These are phyloP conservation scores for Cuniculus paca DNA, from an alignment of 2,797 vertebrate species.

Conservation along the genomic window DNA sequence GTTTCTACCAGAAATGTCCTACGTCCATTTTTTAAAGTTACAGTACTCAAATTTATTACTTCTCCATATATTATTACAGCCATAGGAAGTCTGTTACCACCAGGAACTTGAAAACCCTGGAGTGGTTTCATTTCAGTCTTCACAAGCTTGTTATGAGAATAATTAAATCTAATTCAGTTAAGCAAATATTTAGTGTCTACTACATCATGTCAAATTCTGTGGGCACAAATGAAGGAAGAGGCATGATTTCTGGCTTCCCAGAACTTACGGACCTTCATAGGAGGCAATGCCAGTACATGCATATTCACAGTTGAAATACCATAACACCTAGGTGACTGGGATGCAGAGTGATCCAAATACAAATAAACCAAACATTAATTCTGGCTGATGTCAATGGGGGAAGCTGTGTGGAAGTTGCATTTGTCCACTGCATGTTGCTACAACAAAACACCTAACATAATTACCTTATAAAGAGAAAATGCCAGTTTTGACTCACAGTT, in stretches of 20 bases:
- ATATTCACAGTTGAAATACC: not conserved
- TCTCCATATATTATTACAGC: not conserved
- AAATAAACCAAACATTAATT: not conserved
- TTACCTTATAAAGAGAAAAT: not conserved
- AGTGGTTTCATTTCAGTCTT: not conserved
- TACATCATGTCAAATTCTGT: not conserved
- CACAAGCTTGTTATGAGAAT: not conserved
- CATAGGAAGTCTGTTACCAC: not conserved
- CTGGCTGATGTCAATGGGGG: not conserved
- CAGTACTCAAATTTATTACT: not conserved
- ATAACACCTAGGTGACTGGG: not conserved
- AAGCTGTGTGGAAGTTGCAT: not conserved
- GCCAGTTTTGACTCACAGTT: not conserved
- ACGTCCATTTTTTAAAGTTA: not conserved
- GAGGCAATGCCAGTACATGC: not conserved
- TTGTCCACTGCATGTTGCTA: not conserved
- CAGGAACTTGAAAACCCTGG: not conserved
- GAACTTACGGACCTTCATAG: not conserved
- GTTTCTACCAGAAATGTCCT: not conserved
- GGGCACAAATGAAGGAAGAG: not conserved
- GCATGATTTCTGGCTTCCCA: not conserved
- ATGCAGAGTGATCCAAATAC: too few species aligned
- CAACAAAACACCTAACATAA: not conserved
- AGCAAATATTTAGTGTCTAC: not conserved
- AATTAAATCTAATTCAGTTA: conserved; percentile 20